Conservation (phyloP, 2,888 invertebrate genomes). For the Dryobota labecula region DNA sequence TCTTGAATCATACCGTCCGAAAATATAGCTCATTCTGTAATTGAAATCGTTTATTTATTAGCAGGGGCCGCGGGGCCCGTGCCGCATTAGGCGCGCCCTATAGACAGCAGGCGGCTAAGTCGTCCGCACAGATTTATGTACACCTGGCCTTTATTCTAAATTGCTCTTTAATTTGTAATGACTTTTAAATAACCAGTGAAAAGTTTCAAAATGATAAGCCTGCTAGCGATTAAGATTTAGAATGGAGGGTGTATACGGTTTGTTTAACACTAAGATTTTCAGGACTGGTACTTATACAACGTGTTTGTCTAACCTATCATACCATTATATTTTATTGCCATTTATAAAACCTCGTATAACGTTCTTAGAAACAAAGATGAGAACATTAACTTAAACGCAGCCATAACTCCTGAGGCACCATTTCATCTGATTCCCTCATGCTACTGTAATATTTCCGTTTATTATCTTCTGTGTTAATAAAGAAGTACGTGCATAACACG, state of each 20-base stretch:
- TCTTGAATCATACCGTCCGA: slow-evolving; percentile 20
- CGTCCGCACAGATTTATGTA: slow-evolving; percentile 54
- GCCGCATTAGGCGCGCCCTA: slow-evolving; percentile 30
- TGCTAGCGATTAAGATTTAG: slow-evolving; percentile 8
- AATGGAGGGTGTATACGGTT: not conserved
- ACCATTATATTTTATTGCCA: not conserved
- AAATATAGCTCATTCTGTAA: slow-evolving; percentile 45
- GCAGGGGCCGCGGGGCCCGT: slow-evolving; percentile 7
- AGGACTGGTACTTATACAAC: not conserved
- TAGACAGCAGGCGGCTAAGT: slow-evolving; percentile 37
- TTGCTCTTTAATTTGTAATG: slow-evolving; percentile 58
- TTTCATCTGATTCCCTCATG: slow-evolving; percentile 22
- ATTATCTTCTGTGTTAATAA: slow-evolving; percentile 30
- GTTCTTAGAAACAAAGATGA: slow-evolving; percentile 1
- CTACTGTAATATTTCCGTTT: slow-evolving; percentile 33
- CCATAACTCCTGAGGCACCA: slow-evolving; percentile 9
- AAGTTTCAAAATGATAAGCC: slow-evolving; percentile 44
- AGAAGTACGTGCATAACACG: slow-evolving; percentile 31
- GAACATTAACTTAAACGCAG: slow-evolving; percentile 27
- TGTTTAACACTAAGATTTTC: not conserved
- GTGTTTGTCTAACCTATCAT: not conserved
- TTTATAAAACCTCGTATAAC: not conserved
- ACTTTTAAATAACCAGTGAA: slow-evolving; percentile 48
- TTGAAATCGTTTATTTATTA: slow-evolving; percentile 59
- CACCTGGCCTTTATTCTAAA: slow-evolving; percentile 56